Percentiles rank a stretch among this genome's conserved stretches.
Evolutionary conservation across 2,888 invertebrate species (phyloP).

Genomic region (Hypolimnas misippus): DNA sequence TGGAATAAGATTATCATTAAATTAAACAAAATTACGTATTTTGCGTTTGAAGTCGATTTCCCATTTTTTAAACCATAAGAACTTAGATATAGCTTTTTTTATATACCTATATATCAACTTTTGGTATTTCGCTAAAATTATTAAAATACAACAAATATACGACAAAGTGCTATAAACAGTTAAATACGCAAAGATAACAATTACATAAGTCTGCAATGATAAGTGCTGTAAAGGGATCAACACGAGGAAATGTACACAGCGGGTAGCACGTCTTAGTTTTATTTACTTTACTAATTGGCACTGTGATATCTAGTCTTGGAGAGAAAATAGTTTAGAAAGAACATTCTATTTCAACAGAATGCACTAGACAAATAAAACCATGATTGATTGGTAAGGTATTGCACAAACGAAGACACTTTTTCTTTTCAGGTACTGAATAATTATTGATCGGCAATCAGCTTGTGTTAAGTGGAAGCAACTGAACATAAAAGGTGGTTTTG

Average conservation of each 20-base stretch:
- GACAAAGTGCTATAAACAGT: not conserved
- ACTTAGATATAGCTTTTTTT: no score
- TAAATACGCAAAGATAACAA: not conserved
- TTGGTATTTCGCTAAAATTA: no score
- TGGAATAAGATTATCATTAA: no score
- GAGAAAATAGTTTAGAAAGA: not conserved
- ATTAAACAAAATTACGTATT: no score
- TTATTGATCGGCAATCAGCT: no score
- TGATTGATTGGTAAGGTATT: not conserved
- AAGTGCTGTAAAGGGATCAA: conserved; percentile 15
- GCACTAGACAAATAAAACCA: not conserved
- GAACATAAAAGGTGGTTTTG: no score
- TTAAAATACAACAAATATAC: no score
- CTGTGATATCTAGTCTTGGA: not conserved
- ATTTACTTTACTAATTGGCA: not conserved
- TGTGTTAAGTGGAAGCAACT: no score
- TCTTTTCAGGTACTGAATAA: no score
- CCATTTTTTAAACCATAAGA: no score
- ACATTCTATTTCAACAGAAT: not conserved
- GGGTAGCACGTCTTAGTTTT: not conserved
- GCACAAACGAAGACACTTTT: not conserved
- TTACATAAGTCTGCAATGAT: conserved; percentile 2
- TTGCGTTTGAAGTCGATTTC: no score
- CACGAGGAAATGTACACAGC: conserved; percentile 23
- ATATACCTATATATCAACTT: no score